A percentile compares a stretch with the other conserved stretches of the same genome.
phyloP scores from a whole-genome alignment of 2,797 vertebrate genomes.

The Notoglanidium macrostoma region DNA sequence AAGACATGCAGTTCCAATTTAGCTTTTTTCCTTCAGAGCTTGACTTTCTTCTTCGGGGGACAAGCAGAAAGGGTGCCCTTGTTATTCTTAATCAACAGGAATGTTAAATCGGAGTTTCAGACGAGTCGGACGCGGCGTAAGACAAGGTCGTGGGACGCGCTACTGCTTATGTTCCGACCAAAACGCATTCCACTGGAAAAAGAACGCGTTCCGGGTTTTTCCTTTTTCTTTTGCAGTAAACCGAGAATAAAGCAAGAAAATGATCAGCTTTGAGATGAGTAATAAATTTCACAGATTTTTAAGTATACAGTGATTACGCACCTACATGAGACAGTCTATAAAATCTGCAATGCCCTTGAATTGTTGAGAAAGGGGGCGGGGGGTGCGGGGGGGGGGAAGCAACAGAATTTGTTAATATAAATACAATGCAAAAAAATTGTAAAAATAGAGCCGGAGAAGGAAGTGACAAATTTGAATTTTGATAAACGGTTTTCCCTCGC shows the following conservation, averaged over 20 bases:
- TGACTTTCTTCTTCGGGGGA: not conserved
- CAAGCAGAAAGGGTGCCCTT: not conserved
- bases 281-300: conserved; percentile 21
- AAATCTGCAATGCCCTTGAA: conserved; percentile 28
- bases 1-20: conserved; percentile 23
- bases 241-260: not conserved
- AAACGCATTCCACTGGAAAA: not conserved
- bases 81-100: conserved; percentile 35
- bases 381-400: no score
- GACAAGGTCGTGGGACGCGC: not conserved
- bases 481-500: no score
- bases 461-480: not conserved
- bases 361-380: not conserved
- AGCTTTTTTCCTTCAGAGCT: conserved; percentile 29
- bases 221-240: not conserved
- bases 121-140: conserved; percentile 5
- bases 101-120: conserved; percentile 23
- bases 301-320: conserved; percentile 41
- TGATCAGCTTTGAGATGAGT: conserved; percentile 37
- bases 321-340: conserved; percentile 7
- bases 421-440: not conserved
- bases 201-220: not conserved
- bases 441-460: not conserved
- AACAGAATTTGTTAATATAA: not conserved
- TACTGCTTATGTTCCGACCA: not conserved